These are phyloP conservation scores for Paralichthys olivaceus DNA, from an alignment of 2,113 vertebrate genomes.

Conservation along the genomic window DNA sequence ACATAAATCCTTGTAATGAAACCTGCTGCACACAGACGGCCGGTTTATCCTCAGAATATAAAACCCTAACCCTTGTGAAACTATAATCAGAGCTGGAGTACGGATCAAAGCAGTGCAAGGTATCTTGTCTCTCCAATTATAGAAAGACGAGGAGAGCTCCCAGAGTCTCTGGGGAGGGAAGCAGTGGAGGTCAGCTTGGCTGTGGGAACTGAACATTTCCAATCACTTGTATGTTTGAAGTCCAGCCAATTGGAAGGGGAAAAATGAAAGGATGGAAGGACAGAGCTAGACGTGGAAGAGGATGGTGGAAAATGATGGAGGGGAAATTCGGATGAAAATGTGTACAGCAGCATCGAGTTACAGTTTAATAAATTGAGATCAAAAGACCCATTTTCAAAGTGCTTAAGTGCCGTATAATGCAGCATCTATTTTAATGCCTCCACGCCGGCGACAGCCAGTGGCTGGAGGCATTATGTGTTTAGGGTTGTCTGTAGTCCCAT, in stretches of 20 bases:
- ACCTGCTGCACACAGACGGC: neutral
- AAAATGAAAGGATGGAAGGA: conserved; percentile 34
- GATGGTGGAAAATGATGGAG: conserved; percentile 26
- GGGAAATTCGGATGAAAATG: conserved; percentile 25
- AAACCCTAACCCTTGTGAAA: conserved; percentile 40
- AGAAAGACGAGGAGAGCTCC: conserved; percentile 59
- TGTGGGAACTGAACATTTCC: conserved; percentile 75
- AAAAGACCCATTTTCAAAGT: neutral
- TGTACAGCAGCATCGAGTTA: neutral
- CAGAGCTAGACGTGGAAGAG: conserved; percentile 15
- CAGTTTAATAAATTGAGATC: neutral
- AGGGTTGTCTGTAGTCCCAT: too few relatives aligned
- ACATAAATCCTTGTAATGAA: neutral
- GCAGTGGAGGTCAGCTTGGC: conserved; percentile 67
- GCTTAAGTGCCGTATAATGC: neutral
- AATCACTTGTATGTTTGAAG: conserved; percentile 73
- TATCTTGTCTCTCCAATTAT: conserved; percentile 75
- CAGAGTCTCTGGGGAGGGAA: conserved; percentile 57
- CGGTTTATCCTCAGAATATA: conserved; percentile 41
- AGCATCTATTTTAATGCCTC: neutral
- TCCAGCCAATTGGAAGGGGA: conserved; percentile 40
- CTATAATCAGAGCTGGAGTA: conserved; percentile 47
- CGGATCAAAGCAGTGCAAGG: conserved; percentile 68
- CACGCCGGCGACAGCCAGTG: too few relatives aligned
- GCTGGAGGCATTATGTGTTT: too few relatives aligned